These are phyloP conservation scores for Proterorhinus semilunaris DNA, from an alignment of 2,113 vertebrate species.

Conservation along the genomic window DNA sequence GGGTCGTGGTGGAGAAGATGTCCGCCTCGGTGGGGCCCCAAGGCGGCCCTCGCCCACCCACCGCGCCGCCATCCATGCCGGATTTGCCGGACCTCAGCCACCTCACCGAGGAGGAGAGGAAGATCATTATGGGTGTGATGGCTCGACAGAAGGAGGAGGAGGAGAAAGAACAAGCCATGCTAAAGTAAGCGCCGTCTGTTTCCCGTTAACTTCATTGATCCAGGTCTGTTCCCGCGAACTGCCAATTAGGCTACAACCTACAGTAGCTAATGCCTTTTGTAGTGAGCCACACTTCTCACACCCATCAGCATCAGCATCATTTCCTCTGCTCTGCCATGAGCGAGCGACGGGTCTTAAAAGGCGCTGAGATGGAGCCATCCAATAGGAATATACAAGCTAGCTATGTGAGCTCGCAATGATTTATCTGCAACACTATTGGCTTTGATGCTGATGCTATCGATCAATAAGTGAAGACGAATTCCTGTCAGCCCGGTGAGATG, in stretches of 20 bases:
- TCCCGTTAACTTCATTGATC: constrained; percentile 5
- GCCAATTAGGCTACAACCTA: constrained; percentile 10
- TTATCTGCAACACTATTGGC: background rate
- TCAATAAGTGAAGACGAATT: constrained; percentile 18
- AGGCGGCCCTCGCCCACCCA: constrained; percentile 90
- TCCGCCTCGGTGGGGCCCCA: constrained; percentile 92
- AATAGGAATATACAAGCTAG: background rate
- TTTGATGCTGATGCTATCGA: constrained; percentile 7
- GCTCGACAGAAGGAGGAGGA: constrained; percentile 97
- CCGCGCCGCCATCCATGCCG: constrained; percentile 89
- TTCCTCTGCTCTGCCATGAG: constrained; percentile 3
- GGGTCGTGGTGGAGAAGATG: constrained; percentile 80
- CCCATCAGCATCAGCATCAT: constrained; percentile 13
- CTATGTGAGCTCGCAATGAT: background rate
- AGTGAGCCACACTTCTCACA: constrained; percentile 13
- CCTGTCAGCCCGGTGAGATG: constrained; percentile 25
- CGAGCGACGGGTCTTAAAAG: background rate
- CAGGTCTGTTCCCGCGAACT: constrained; percentile 17
- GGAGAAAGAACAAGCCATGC: constrained; percentile 97
- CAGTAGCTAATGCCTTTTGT: constrained; percentile 7
- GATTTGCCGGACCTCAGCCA: constrained; percentile 97
- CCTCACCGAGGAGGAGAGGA: constrained; percentile 97
- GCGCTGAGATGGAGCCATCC: background rate
- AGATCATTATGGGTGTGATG: constrained; percentile 98
- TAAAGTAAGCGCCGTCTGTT: constrained; percentile 87